Conservation (phyloP, 2,888 invertebrate species). For the Endomychus coccineus region DNA sequence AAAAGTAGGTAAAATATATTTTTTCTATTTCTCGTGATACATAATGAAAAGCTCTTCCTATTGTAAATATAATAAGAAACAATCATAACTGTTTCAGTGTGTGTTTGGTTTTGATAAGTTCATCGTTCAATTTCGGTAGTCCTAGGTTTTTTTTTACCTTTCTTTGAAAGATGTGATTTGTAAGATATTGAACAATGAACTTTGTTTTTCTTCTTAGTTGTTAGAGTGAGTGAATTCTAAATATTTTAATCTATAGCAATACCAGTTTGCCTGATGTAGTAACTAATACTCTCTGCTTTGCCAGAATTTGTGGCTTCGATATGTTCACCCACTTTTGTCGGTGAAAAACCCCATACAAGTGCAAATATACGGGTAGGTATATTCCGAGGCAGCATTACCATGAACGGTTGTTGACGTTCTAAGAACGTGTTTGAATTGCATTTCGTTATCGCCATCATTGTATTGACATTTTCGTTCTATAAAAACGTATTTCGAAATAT, state of each 20-base stretch:
- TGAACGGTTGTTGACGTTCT: no score
- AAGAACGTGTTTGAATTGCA: no score
- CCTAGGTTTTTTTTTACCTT: slow-evolving; percentile 16
- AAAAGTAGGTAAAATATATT: slow-evolving; percentile 31
- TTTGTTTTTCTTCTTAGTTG: slow-evolving; percentile 15
- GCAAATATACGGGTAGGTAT: no score
- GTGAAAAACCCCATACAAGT: no score
- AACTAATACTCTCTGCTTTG: slow-evolving; percentile 38
- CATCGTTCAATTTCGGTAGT: neutral
- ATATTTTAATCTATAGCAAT: slow-evolving; percentile 37
- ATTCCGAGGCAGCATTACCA: no score
- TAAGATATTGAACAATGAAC: slow-evolving; percentile 15
- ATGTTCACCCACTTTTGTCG: no score
- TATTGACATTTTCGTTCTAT: no score
- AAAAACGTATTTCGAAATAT: no score
- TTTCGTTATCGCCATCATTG: no score
- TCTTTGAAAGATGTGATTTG: slow-evolving; percentile 19
- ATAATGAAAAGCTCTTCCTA: slow-evolving; percentile 37
- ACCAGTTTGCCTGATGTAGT: slow-evolving; percentile 40
- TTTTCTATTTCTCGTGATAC: slow-evolving; percentile 43
- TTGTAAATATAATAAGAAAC: slow-evolving; percentile 31
- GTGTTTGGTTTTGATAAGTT: neutral
- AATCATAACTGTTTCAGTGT: slow-evolving; percentile 35
- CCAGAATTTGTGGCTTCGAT: slow-evolving; percentile 29
- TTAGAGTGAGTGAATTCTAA: slow-evolving; percentile 34